Evolutionary conservation across 2,888 invertebrate species (phyloP), one percentile per base, ranked within the genome.

Genomic region (Harpalus rufipes): DNA sequence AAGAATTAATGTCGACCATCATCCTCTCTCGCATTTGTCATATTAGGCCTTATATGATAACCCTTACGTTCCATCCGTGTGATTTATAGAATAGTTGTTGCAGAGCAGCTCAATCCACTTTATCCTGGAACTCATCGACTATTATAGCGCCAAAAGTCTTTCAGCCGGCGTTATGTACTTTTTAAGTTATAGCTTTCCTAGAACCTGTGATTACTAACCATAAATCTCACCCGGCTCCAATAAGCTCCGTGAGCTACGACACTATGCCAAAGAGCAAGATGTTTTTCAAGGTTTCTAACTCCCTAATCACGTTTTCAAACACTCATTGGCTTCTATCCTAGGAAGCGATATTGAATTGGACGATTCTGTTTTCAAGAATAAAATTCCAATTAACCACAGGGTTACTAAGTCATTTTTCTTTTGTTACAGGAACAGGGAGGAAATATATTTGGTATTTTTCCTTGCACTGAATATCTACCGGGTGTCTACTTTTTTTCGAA

Each of bases 141-240:
- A 82, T 82, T 72, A 82, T 74, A 72, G 82, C 58, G 68, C 74
- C 72, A 82, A 82, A 82, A 82, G 82, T 82, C 82, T 82, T 83
- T 76, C 61, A 83, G 59, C 21, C 25, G 51, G 41, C 84, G 86
- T 84, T 85, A 87, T 87, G 87, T 87, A 87, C 87, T 88, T 88
- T 88, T 88, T 88, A 88, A 87, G 86, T 87, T 86, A 86, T 86
- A 86, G 87, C 86, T 86, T 85, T 84, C 41, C 51, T 72, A 68
- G 80, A 82, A 85, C 87, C 86, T 88, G 76, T 83, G 88, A 88
- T 88, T 88, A 87, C 88, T 86, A 86, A 85, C 86, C 86, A 88
- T 88, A 89, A 89, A 88, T 89, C 87, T 84, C 76, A 59, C 58
- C 87, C 85, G 87, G 86, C 87, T 86, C 86, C 86, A 86, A 87